phyloP scores from a whole-genome alignment of 1,140 invertebrate species.

The Temnothorax longispinosus region DNA sequence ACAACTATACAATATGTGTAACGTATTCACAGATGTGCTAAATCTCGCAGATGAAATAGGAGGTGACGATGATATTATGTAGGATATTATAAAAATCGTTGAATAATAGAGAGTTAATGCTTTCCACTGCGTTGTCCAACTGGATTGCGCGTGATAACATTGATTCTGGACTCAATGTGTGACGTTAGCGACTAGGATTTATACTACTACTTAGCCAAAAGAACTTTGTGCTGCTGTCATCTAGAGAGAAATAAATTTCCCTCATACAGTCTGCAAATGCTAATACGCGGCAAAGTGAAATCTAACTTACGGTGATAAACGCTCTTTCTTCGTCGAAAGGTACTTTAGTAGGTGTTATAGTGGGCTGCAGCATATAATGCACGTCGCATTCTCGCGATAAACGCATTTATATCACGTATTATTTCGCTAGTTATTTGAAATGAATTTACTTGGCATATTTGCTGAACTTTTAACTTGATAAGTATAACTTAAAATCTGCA shows the following conservation, averaged over 20 bases:
- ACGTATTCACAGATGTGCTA: neutral
- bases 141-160: conserved; percentile 34
- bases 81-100: neutral
- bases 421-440: neutral
- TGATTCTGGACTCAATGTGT: conserved; percentile 24
- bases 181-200: conserved; percentile 16
- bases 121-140: neutral
- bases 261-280: neutral
- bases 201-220: conserved; percentile 13
- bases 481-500: neutral
- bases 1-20: neutral
- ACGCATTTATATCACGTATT: neutral
- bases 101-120: conserved; percentile 15
- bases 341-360: conserved; percentile 40
- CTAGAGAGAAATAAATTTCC: conserved; percentile 34
- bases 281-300: conserved; percentile 26
- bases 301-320: conserved; percentile 26
- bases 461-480: neutral
- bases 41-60: neutral
- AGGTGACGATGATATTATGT: neutral
- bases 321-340: conserved; percentile 24
- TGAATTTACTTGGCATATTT: neutral
- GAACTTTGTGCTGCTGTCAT: conserved; percentile 19
- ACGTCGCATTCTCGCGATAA: conserved; percentile 20
- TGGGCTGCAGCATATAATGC: conserved; percentile 7